These are phyloP conservation scores for Nomada ruficornis DNA, from an alignment of 2,888 invertebrate genomes.

Conservation along the genomic window DNA sequence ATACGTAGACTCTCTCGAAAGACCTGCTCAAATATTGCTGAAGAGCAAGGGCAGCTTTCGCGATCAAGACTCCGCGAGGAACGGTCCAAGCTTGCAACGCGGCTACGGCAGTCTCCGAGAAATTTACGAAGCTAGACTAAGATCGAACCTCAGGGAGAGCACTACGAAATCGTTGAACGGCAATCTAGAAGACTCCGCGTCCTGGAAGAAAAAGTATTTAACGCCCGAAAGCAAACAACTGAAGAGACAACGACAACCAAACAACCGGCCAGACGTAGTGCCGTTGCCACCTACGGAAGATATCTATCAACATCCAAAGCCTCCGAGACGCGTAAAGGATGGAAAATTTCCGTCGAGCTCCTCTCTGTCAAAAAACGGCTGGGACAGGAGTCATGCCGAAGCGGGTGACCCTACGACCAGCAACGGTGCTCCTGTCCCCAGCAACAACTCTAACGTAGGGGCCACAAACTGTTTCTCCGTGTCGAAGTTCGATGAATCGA, in stretches of 20 bases:
- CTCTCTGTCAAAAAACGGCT: conserved; percentile 87
- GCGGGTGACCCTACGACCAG: conserved; percentile 83
- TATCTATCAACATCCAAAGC: conserved; percentile 88
- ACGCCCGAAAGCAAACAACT: conserved; percentile 91
- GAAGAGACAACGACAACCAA: conserved; percentile 88
- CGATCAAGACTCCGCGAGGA: conserved; percentile 82
- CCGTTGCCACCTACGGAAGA: conserved; percentile 87
- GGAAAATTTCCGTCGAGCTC: conserved; percentile 23
- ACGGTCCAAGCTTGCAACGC: conserved; percentile 83
- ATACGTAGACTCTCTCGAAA: conserved; percentile 86
- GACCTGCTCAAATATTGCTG: conserved; percentile 87
- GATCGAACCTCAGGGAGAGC: conserved; percentile 67
- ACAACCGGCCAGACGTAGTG: conserved; percentile 88
- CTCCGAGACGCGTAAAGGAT: conserved; percentile 84
- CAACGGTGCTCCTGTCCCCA: conserved; percentile 82
- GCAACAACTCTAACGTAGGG: conserved; percentile 74
- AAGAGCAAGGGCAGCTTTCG: conserved; percentile 90
- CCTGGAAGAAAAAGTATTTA: conserved; percentile 82
- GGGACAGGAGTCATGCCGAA: conserved; percentile 86
- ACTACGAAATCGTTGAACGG: conserved; percentile 58
- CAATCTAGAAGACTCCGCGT: conserved; percentile 64
- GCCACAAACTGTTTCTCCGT: conserved; percentile 37
- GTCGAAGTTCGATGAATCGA: conserved; percentile 16
- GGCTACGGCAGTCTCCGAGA: conserved; percentile 89
- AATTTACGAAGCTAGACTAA: conserved; percentile 88